Evolutionary conservation across 1,140 invertebrate species (phyloP).

Genomic region (Drosophila dunni): DNA sequence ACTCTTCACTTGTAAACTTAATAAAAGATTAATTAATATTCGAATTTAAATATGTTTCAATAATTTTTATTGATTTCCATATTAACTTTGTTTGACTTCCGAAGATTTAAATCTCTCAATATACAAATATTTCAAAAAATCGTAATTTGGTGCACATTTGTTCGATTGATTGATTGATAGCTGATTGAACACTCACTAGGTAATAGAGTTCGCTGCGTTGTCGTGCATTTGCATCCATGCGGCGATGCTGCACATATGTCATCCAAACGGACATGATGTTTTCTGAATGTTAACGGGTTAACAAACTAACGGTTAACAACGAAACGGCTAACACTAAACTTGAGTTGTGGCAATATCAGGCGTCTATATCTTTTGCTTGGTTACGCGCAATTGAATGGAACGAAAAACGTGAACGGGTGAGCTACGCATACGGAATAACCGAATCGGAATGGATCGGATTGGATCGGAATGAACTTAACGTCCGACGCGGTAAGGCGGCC

Average conservation of each 20-base stretch:
- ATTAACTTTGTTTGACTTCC: no score
- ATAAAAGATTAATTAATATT: no score
- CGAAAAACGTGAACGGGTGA: constrained; percentile 42
- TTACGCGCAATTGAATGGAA: constrained; percentile 5
- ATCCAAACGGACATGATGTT: constrained; percentile 85
- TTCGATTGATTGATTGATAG: constrained; percentile 1
- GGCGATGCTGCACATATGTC: constrained; percentile 84
- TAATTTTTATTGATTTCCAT: no score
- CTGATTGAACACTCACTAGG: constrained; percentile 64
- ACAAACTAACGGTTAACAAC: neutral
- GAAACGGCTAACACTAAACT: neutral
- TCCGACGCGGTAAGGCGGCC: constrained; percentile 12
- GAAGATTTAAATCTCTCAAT: no score
- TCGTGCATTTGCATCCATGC: constrained; percentile 73
- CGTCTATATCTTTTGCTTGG: neutral
- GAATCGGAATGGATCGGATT: constrained; percentile 1
- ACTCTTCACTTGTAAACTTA: no score
- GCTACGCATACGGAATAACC: constrained; percentile 32
- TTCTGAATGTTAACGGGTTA: neutral
- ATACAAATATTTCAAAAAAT: no score
- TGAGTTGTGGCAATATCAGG: neutral
- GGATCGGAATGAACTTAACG: neutral
- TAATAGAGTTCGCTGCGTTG: constrained; percentile 72
- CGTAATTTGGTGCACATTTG: no score
- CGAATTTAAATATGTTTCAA: no score